phyloP scores from a whole-genome alignment of 2,888 invertebrate genomes.

The Prenolepis imparis region DNA sequence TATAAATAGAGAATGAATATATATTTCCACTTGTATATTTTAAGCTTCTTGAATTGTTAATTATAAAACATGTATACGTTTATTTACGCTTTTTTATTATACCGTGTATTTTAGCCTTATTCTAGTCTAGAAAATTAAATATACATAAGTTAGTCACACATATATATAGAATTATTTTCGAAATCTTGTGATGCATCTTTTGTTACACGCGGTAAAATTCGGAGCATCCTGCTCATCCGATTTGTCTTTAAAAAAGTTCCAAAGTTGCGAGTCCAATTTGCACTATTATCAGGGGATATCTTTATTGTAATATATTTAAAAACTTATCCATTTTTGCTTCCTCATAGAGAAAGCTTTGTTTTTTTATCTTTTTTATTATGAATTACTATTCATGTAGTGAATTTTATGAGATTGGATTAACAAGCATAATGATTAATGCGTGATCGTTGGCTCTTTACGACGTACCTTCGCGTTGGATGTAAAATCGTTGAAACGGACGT shows the following conservation, averaged over 20 bases:
- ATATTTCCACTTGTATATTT: not conserved
- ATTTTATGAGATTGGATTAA: constrained; percentile 9
- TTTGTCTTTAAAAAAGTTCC: not conserved
- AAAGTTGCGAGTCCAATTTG: not conserved
- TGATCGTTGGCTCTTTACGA: constrained; percentile 35
- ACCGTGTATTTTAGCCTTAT: not conserved
- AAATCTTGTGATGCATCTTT: not conserved
- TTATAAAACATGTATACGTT: not conserved
- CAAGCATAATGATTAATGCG: constrained; percentile 20
- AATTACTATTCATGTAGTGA: not conserved
- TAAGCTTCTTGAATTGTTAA: not conserved
- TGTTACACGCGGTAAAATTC: not conserved
- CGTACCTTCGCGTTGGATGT: not conserved
- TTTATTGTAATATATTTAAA: not conserved
- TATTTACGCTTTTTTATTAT: too few relatives aligned
- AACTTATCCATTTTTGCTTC: too few relatives aligned
- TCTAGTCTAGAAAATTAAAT: not conserved
- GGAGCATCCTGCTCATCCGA: not conserved
- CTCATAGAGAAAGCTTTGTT: too few relatives aligned
- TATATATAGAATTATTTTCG: not conserved
- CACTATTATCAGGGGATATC: not conserved
- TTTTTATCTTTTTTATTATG: not conserved
- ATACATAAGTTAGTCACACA: not conserved
- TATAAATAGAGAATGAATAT: not conserved
- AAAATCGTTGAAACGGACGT: constrained; percentile 58